These are phyloP conservation scores for Gastrophryne carolinensis DNA, from an alignment of 2,797 vertebrate genomes.

Conservation along the genomic window DNA sequence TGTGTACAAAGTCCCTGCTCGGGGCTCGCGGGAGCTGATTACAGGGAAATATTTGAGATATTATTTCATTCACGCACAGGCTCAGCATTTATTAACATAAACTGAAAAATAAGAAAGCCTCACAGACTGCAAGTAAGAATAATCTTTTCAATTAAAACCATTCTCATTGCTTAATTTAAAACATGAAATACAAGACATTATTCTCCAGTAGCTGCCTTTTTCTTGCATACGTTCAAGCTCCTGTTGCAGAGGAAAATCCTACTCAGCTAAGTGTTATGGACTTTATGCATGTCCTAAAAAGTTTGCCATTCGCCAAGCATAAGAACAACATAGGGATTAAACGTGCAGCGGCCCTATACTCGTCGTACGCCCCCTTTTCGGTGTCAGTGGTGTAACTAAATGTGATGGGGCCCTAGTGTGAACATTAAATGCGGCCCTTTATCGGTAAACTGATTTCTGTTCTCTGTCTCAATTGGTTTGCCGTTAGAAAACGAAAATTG, in stretches of 20 bases:
- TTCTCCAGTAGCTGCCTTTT: conserved; percentile 30
- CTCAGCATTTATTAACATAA: conserved; percentile 60
- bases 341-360: too few relatives aligned
- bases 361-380: too few relatives aligned
- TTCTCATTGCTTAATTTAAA: conserved; percentile 53
- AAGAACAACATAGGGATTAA: too few relatives aligned
- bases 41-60: conserved; percentile 62
- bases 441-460: too few relatives aligned
- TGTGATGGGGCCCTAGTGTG: too few relatives aligned
- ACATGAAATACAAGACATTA: conserved; percentile 11
- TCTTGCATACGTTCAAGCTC: neutral
- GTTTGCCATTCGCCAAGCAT: too few relatives aligned
- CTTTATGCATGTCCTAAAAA: too few relatives aligned
- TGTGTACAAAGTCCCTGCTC: conserved; percentile 59
- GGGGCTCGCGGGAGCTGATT: conserved; percentile 63
- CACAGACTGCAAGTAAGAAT: conserved; percentile 60
- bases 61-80: conserved; percentile 61
- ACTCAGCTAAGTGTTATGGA: too few relatives aligned
- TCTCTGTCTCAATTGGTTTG: too few relatives aligned
- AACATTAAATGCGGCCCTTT: too few relatives aligned
- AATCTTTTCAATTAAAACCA: conserved; percentile 60
- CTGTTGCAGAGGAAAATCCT: neutral
- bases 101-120: conserved; percentile 50
- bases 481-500: too few relatives aligned
- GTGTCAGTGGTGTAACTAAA: too few relatives aligned